Evolutionary conservation across 2,888 invertebrate species (phyloP).

Genomic region (Limnephilus auricula): DNA sequence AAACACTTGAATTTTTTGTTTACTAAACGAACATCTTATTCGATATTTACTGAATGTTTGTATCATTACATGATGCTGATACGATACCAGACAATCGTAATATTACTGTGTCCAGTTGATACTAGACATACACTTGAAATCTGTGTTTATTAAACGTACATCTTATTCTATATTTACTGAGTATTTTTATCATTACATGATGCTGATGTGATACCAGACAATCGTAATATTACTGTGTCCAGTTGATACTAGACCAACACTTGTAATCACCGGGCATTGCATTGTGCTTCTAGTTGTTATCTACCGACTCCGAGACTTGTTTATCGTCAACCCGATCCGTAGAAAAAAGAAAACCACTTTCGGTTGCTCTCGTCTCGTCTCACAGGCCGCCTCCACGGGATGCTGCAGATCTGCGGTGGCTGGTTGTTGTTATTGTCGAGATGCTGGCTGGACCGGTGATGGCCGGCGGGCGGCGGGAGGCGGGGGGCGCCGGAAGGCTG

Average conservation of each 20-base stretch:
- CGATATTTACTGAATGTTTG: too few species aligned
- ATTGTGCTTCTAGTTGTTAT: background rate
- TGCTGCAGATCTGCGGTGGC: background rate
- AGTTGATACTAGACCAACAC: background rate
- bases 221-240: background rate
- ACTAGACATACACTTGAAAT: too few species aligned
- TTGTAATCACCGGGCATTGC: background rate
- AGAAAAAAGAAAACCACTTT: slow-evolving; percentile 21
- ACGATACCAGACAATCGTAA: background rate
- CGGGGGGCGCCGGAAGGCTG: background rate
- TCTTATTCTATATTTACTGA: too few species aligned
- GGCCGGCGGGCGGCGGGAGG: background rate
- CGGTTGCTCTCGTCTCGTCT: background rate
- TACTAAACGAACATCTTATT: too few species aligned
- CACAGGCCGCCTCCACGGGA: background rate
- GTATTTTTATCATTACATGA: too few species aligned
- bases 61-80: background rate
- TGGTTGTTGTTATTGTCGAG: background rate
- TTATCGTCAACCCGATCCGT: background rate
- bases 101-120: background rate
- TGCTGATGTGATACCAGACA: background rate
- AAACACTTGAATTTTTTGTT: too few species aligned
- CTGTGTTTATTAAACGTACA: too few species aligned
- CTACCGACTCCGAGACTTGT: background rate
- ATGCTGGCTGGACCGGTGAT: background rate